A percentile compares a stretch with the other conserved stretches of the same genome.
Conservation (phyloP, 2,888 invertebrate genomes). For the Philereme transversata region DNA sequence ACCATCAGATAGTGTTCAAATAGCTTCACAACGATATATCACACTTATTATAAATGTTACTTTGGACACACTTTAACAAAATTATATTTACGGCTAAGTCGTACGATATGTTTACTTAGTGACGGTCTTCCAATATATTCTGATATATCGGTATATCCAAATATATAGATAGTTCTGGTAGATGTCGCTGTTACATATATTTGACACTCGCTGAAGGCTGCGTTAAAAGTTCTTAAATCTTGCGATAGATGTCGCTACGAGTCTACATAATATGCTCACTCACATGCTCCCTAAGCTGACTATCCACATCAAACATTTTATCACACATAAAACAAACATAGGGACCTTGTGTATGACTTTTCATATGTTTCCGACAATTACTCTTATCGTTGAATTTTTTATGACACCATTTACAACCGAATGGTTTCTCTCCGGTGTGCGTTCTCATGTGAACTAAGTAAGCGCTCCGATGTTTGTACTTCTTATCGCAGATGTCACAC, state of each 20-base stretch:
- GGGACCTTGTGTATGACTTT: neutral
- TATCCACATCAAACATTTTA: too few relatives aligned
- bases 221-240: too few relatives aligned
- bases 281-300: neutral
- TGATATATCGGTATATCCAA: too few relatives aligned
- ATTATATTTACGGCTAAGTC: neutral
- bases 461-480: slow-evolving; percentile 4
- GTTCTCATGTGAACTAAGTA: slow-evolving; percentile 3
- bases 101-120: neutral
- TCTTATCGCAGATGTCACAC: slow-evolving; percentile 1
- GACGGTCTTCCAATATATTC: neutral
- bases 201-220: too few relatives aligned
- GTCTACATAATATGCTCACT: neutral
- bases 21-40: neutral
- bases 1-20: neutral
- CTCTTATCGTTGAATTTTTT: slow-evolving; percentile 12
- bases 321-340: too few relatives aligned
- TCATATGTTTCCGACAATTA: slow-evolving; percentile 15
- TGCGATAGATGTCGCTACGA: too few relatives aligned
- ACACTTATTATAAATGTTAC: neutral
- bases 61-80: neutral
- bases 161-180: too few relatives aligned
- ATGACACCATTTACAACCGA: slow-evolving; percentile 2
- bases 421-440: slow-evolving; percentile 15
- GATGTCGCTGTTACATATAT: too few relatives aligned